These are phyloP conservation scores for Holacanthus passer DNA, from an alignment of 2,113 vertebrate genomes.

Conservation along the genomic window DNA sequence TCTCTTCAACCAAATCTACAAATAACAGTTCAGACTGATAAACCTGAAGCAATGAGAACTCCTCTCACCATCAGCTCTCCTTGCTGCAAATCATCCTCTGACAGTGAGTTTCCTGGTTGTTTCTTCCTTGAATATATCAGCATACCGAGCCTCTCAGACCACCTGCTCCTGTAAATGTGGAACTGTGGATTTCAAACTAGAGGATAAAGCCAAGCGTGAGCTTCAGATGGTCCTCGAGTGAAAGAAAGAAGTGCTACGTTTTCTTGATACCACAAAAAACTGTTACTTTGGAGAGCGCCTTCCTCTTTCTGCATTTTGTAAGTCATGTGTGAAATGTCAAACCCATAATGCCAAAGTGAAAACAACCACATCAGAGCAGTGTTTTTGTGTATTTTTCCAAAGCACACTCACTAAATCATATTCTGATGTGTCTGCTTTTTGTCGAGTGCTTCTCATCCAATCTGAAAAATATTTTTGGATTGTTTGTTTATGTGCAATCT, in stretches of 20 bases:
- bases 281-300: not conserved
- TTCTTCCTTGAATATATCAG: not conserved
- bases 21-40: not conserved
- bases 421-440: not conserved
- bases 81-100: not conserved
- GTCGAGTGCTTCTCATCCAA: not conserved
- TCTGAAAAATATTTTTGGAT: not conserved
- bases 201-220: not conserved
- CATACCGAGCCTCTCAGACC: not conserved
- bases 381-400: not conserved
- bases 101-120: not conserved
- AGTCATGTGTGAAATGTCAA: constrained; percentile 9
- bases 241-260: not conserved
- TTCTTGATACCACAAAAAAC: not conserved
- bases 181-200: not conserved
- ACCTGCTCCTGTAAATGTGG: not conserved
- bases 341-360: not conserved
- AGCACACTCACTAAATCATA: not conserved
- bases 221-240: not conserved
- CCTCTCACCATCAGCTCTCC: not conserved
- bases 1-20: not conserved
- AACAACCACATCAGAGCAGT: too few relatives aligned
- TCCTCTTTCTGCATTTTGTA: not conserved
- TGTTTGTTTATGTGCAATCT: not conserved
- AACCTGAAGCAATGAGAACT: not conserved